Base-by-base conservation (phyloP, 2,888 invertebrate genomes). In the Parascotia fuliginaria region DNA sequence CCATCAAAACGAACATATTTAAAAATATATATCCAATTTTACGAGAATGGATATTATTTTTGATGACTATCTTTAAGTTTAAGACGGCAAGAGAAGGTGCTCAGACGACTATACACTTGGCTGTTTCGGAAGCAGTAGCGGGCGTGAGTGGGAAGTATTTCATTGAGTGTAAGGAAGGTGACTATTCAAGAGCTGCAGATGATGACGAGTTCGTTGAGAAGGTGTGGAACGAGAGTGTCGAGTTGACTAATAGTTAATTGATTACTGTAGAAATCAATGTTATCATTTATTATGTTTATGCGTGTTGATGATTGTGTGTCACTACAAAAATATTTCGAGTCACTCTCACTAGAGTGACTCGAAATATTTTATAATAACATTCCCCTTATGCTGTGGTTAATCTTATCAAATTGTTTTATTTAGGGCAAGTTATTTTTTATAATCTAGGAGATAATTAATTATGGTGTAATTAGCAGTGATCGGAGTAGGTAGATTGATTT, bases 1-100 rank as follows among this genome's bases (percentile, higher is more conserved):
- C 96, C 77, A 95, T 97, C 28, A 95, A 95, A 75, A 96, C 96
- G 0, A 95, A 95, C 11, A 96, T 97, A 42, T 96, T 95, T 94
- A 92, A 95, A 28, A 95, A 93, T 65, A 82, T 93, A 9, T 93
- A 94, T 0, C 41, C 56, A 0, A 4, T 45, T 1, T 0, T 29
- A 0, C 79, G 94, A 0, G 94, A 92, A 13, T 83, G 93, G 0
- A 57, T 95, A 54, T 78, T 89, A 55, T 70, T 93, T 4, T 78
- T 95, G 2, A 85, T 94, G 0, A 94, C 93, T 65, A 81, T 92
- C 0, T 87, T 95, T 0, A 43, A 33, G 70, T 96, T 94, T 70
- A 96, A 96, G 87, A 94, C 93, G 1, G 85, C 95, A 0, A 92
- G 93, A 58, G 95, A 96, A 81, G 97, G 97, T 0, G 96, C 96